A percentile compares a stretch with the other conserved stretches of the same genome.
phyloP scores from a whole-genome alignment of 1,140 invertebrate species.

The Pantala flavescens region DNA sequence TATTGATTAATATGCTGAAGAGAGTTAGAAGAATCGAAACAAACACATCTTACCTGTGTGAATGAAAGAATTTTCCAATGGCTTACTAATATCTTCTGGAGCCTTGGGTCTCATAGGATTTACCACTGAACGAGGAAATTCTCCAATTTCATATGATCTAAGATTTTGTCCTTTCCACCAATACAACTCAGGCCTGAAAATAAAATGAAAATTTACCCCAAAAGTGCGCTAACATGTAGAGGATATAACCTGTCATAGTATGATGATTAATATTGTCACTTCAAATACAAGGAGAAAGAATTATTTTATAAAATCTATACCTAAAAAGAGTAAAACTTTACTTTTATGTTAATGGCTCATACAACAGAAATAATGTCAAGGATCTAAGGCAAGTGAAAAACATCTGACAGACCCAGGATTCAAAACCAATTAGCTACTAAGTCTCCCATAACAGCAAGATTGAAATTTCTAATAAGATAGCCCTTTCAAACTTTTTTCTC shows the following conservation, averaged over 20 bases:
- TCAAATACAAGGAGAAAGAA: not conserved
- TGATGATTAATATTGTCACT: not conserved
- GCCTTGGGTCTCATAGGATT: constrained; percentile 51
- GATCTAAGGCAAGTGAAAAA: no score
- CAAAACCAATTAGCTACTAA: no score
- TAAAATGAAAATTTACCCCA: not conserved
- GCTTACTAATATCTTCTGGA: constrained; percentile 62
- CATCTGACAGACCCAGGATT: no score
- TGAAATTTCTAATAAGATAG: no score
- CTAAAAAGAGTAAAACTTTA: no score
- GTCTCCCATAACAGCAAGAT: no score
- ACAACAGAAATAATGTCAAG: no score
- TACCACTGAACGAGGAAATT: constrained; percentile 54
- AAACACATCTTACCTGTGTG: constrained; percentile 49
- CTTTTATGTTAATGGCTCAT: no score
- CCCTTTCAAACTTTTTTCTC: no score
- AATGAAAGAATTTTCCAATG: constrained; percentile 74
- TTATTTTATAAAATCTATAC: no score
- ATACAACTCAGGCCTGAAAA: constrained; percentile 63
- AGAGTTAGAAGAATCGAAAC: no score
- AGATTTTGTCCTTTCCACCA: constrained; percentile 96
- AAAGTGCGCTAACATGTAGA: not conserved
- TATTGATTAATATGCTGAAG: no score
- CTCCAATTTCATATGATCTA: constrained; percentile 73
- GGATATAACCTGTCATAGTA: not conserved